Conservation (phyloP, 2,888 invertebrate species). For the Sacculina carcini region DNA sequence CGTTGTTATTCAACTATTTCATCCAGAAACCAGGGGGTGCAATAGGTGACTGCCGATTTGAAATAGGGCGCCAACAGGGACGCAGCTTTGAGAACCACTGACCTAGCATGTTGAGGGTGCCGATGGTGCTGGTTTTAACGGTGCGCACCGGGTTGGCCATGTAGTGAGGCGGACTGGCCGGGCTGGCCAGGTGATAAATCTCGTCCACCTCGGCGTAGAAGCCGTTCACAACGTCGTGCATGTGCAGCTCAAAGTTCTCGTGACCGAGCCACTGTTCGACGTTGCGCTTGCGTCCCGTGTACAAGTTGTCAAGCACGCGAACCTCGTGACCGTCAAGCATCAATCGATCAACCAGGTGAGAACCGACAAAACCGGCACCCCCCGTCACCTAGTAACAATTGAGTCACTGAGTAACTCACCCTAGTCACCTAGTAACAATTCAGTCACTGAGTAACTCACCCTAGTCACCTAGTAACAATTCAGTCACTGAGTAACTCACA, state of each 20-base stretch:
- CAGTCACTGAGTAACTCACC: too few species aligned
- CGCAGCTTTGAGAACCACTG: too few species aligned
- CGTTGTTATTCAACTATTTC: too few species aligned
- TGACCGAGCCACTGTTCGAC: conserved; percentile 98
- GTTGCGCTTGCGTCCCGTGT: conserved; percentile 86
- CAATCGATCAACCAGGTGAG: conserved; percentile 79
- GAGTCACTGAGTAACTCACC: too few species aligned
- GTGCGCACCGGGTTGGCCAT: conserved; percentile 99
- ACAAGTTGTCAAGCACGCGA: conserved; percentile 91
- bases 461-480: too few species aligned
- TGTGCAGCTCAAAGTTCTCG: conserved; percentile 92
- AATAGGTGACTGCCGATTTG: too few species aligned
- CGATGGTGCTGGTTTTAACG: conserved; percentile 93
- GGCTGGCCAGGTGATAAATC: conserved; percentile 95
- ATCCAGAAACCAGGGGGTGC: too few species aligned
- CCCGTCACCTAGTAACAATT: conserved; percentile 65
- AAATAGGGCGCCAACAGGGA: too few species aligned
- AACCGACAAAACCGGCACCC: conserved; percentile 97
- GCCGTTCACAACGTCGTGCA: conserved; percentile 95
- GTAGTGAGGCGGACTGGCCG: conserved; percentile 96
- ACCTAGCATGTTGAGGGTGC: conserved; percentile 78
- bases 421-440: too few species aligned
- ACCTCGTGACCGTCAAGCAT: conserved; percentile 90
- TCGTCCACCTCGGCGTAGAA: conserved; percentile 90
- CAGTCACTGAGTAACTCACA: too few species aligned